phyloP scores from a whole-genome alignment of 2,113 vertebrate genomes.

The Mungos mungo region DNA sequence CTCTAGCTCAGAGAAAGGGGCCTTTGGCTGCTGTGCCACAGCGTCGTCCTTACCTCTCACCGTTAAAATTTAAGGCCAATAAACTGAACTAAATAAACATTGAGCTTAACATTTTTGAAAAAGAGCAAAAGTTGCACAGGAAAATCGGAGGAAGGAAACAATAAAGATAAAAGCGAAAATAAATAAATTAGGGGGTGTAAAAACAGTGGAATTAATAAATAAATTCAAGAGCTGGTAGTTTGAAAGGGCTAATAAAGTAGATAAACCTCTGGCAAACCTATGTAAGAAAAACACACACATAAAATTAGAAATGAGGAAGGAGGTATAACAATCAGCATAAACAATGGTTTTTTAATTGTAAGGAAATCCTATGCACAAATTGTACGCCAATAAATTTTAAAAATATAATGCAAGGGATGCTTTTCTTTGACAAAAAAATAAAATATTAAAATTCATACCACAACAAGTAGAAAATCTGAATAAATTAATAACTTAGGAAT shows the following conservation, averaged over 20 bases:
- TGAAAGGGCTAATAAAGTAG: conserved; percentile 72
- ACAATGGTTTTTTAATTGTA: conserved; percentile 56
- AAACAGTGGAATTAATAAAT: conserved; percentile 68
- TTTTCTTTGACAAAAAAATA: conserved; percentile 41
- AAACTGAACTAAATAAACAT: conserved; percentile 28
- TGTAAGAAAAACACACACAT: conserved; percentile 58
- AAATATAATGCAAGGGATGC: conserved; percentile 9
- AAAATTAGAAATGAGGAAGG: conserved; percentile 65
- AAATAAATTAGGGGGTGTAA: conserved; percentile 60
- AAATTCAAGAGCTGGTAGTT: conserved; percentile 51
- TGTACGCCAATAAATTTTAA: conserved; percentile 41
- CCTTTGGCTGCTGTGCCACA: not conserved
- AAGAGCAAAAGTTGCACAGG: conserved; percentile 11
- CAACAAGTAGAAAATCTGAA: conserved; percentile 47
- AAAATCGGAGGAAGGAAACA: conserved; percentile 62
- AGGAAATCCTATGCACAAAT: conserved; percentile 45
- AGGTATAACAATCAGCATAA: conserved; percentile 53
- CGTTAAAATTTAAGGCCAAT: conserved; percentile 48
- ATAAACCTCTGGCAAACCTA: conserved; percentile 58
- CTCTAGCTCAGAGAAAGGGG: not conserved
- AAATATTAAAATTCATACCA: conserved; percentile 51
- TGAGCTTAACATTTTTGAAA: conserved; percentile 39
- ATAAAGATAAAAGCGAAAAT: conserved; percentile 71
- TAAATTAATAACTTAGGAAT: conserved; percentile 44
- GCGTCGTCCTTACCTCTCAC: not conserved